These are phyloP conservation scores for Ethmia dodecea DNA, from an alignment of 2,888 invertebrate genomes.

Conservation along the genomic window DNA sequence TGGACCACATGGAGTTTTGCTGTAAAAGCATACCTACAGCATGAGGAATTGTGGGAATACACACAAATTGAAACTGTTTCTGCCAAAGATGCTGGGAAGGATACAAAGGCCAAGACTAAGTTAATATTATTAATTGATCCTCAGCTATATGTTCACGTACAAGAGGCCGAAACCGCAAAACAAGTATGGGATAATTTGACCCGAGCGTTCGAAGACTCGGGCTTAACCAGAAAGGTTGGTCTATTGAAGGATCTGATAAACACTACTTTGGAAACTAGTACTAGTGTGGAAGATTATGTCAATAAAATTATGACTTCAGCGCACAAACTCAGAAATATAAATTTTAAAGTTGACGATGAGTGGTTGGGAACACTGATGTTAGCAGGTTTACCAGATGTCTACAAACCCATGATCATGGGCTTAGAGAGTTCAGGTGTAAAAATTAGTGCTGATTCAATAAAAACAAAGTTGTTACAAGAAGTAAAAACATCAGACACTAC, in stretches of 20 bases:
- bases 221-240: conserved; percentile 5
- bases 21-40: background rate
- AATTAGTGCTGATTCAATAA: too few relatives aligned
- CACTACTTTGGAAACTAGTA: conserved; percentile 14
- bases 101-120: background rate
- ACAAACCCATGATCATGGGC: conserved; percentile 11
- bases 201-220: background rate
- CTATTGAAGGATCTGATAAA: conserved; percentile 19
- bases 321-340: conserved; percentile 20
- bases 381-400: conserved; percentile 18
- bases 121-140: conserved; percentile 1
- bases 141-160: conserved; percentile 17
- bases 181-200: conserved; percentile 2
- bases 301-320: conserved; percentile 18
- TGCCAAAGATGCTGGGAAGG: background rate
- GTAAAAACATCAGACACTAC: background rate
- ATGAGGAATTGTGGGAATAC: background rate
- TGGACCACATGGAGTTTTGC: background rate
- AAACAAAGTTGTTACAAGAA: conserved; percentile 7
- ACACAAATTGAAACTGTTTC: background rate
- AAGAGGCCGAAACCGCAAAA: conserved; percentile 18
- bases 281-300: conserved; percentile 19
- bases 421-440: too few relatives aligned
- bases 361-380: too few relatives aligned
- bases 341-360: conserved; percentile 19